phyloP scores from a whole-genome alignment of 2,113 vertebrate species.

The Craseonycteris thonglongyai region DNA sequence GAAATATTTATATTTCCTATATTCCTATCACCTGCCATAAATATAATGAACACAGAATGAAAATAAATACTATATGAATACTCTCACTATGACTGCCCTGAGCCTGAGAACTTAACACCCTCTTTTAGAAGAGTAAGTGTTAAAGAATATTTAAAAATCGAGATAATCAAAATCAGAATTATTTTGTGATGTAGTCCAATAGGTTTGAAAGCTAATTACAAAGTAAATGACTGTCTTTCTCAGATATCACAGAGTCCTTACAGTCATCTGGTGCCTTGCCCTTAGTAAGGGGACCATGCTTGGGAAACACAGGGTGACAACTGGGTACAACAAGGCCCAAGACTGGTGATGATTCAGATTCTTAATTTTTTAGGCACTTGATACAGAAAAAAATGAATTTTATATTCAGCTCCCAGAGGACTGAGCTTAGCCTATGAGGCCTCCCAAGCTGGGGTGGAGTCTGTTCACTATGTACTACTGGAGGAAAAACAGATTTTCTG shows the following conservation, averaged over 20 bases:
- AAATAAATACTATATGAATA: background rate
- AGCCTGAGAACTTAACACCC: background rate
- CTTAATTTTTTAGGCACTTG: background rate
- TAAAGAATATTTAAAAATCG: background rate
- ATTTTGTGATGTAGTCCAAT: background rate
- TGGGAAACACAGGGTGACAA: background rate
- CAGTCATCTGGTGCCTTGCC: background rate
- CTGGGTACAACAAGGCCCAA: background rate
- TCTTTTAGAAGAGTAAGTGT: background rate
- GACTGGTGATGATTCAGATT: background rate
- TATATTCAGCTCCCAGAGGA: background rate
- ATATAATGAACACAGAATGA: background rate
- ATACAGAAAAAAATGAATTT: background rate
- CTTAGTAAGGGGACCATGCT: background rate
- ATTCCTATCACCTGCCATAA: background rate
- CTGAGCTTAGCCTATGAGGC: no score
- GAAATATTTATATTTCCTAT: no score
- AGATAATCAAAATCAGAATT: background rate
- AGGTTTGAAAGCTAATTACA: background rate
- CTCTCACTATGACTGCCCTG: background rate
- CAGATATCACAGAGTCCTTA: background rate
- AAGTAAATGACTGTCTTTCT: background rate
- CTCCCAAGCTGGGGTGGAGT: background rate
- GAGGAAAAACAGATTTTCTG: background rate
- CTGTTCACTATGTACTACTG: background rate